Base-by-base conservation (phyloP, 2,797 vertebrate genomes). In the Trichosurus vulpecula region DNA sequence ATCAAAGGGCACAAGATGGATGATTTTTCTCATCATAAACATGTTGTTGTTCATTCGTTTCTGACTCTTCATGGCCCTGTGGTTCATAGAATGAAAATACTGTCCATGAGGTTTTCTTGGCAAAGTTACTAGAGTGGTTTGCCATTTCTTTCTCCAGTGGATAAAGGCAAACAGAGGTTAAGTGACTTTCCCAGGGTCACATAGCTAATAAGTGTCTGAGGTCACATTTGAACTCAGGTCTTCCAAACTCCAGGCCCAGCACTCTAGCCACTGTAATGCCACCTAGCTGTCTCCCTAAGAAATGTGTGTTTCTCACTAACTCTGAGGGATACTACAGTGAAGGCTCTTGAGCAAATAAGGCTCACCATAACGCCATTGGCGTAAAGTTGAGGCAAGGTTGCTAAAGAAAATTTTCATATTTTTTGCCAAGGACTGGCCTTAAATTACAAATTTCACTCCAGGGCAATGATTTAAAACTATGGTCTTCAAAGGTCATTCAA, bases 371-470 rank as follows among this genome's bases (percentile, higher is more conserved):
- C 74, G 9, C 41, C 74, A 47, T 22, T 47, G 41, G 41, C 41
- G 81, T 81, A 81, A 47, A 47, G 41, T 81, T n/a, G 1, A 81
- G 9, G 74, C 22, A 4, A 81, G 9, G 22, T 47, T 47, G 8
- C 74, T 47, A 27, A 47, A 81, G 74, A 47, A 81, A 81, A 81
- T n/a, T 90, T 93, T 66, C 0, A 0, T 57, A 41, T 91, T 91
- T 93, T 53, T 30, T 55, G 6, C 6, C 47, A 90, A 93, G 13
- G 92, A 9, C 6, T 94, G n/a, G 51, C 30, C 22, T 91, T 58
- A 74, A 74, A 90, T 95, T 90, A 56, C 61, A 47, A 0, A 95
- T 57, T 93, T 95, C 47, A 87, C 30, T 53, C 9, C 22, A 91
- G 54, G 29, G 53, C 47, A 81, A 6, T 14, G 25, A 4, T 51